Base-by-base conservation (phyloP, 2,888 invertebrate species). In the Ephialtes manifestator region DNA sequence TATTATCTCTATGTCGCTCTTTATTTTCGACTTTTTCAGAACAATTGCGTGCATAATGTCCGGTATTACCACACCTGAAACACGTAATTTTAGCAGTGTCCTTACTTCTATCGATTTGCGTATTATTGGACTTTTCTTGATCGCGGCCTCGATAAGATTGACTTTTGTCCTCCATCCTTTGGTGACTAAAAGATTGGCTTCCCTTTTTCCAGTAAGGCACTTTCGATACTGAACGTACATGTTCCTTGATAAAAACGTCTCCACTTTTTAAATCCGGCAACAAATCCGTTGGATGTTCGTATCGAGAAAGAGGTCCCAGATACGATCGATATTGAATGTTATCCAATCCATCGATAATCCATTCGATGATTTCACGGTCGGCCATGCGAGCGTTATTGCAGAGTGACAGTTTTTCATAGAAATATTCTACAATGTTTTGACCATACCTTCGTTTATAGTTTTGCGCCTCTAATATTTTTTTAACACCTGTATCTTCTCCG, bases 341-440 rank as follows among this genome's bases (percentile, higher is more conserved):
- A 39, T 83, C 75, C 51, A 85, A 70, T 13, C 86, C 88, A 79
- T 85, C 74, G 0, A 88, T 82, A 7, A 88, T 84, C 87, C 86
- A 87, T 35, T 88, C 87, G 28, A 88, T 80, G 7, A 81, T 83
- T 74, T 88, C 87, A 55, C 51, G 24, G 15, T 83, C 60, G 0
- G 10, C 65, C 88, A 89, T 89, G 1, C 58, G 78, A 11, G 88
- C 88, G 51, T 87, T 86, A 39, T 87, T 87, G 58, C 88, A 89
- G n/a, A n/a, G n/a, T n/a, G n/a, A n/a, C n/a, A n/a, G n/a, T n/a
- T n/a, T n/a, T n/a, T n/a, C n/a, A n/a, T n/a, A n/a, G n/a, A n/a
- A n/a, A n/a, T n/a, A n/a, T n/a, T n/a, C n/a, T n/a, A n/a, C n/a
- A n/a, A n/a, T n/a, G n/a, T n/a, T n/a, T n/a, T n/a, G n/a, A n/a